A percentile compares a stretch with the other conserved stretches of the same genome.
phyloP scores from a whole-genome alignment of 2,797 vertebrate species.

The Antennarius maculatus region DNA sequence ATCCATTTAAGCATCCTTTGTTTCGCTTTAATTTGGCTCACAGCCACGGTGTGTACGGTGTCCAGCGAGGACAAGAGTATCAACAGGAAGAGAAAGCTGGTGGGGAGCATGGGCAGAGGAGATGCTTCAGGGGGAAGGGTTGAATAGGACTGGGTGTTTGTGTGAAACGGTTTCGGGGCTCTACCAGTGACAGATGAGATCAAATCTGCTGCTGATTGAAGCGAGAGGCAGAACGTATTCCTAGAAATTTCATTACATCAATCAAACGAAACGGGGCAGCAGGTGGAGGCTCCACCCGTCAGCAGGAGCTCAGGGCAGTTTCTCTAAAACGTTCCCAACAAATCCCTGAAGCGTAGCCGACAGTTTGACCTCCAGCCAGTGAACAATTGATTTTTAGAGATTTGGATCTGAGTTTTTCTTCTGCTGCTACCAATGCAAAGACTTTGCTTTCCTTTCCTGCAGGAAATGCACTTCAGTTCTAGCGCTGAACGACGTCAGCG shows the following conservation, averaged over 20 bases:
- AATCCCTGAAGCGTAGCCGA: constrained; percentile 9
- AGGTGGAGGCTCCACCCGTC: constrained; percentile 9
- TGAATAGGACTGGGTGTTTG: too few relatives aligned
- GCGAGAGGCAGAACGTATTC: not conserved
- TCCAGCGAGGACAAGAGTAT: constrained; percentile 11
- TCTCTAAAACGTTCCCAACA: constrained; percentile 8
- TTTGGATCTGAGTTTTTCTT: constrained; percentile 16
- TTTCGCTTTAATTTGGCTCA: constrained; percentile 19
- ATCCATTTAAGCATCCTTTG: constrained; percentile 1
- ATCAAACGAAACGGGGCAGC: constrained; percentile 5
- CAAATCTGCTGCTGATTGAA: not conserved
- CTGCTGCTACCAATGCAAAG: not conserved
- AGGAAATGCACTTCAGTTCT: too few relatives aligned
- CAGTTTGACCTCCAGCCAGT: not conserved
- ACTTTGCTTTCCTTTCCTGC: constrained; percentile 11
- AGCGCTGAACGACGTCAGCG: too few relatives aligned
- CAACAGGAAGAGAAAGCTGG: not conserved
- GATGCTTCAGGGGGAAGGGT: too few relatives aligned
- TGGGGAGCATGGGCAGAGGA: too few relatives aligned
- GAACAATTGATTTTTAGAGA: constrained; percentile 28
- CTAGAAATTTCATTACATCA: not conserved
- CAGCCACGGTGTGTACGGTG: constrained; percentile 2
- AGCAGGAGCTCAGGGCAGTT: constrained; percentile 14
- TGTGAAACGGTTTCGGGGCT: too few relatives aligned
- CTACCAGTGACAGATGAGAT: too few relatives aligned